These are phyloP conservation scores for Orchesella cincta DNA, from an alignment of 1,140 invertebrate genomes.

Conservation along the genomic window DNA sequence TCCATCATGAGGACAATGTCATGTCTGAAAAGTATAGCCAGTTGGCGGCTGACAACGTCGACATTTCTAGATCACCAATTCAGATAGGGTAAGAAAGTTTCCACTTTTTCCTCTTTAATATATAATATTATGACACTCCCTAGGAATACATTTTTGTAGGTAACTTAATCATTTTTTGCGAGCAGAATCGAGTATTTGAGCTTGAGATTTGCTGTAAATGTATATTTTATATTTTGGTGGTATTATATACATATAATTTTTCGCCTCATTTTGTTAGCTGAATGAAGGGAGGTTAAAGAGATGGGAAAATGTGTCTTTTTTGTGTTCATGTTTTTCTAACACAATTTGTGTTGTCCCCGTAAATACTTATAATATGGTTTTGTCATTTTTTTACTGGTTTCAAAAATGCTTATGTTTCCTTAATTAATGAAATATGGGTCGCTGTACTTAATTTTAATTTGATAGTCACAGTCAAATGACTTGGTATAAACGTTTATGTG, in stretches of 20 bases:
- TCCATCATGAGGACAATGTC: constrained; percentile 44
- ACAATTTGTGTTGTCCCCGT: neutral
- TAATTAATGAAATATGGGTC: too few species aligned
- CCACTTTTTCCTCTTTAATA: constrained; percentile 33
- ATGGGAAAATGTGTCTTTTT: neutral
- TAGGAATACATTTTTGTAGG: constrained; percentile 35
- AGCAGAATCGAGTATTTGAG: constrained; percentile 22
- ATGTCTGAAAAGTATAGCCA: constrained; percentile 44
- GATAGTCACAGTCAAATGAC: too few species aligned
- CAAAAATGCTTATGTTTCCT: neutral
- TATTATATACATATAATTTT: too few species aligned
- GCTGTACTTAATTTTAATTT: too few species aligned
- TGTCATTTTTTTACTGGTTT: constrained; percentile 27
- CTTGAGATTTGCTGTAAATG: constrained; percentile 18
- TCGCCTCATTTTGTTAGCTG: too few species aligned
- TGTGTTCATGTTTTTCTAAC: neutral
- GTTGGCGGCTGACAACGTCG: constrained; percentile 81
- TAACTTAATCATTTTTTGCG: constrained; percentile 47
- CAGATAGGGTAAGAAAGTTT: constrained; percentile 76
- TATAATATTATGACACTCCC: constrained; percentile 46
- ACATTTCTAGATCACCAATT: constrained; percentile 77
- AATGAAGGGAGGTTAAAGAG: too few species aligned
- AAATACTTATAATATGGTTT: neutral
- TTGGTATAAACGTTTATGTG: too few species aligned
- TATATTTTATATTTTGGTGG: constrained; percentile 29